Evolutionary conservation across 2,888 invertebrate genomes (phyloP), one percentile per base, ranked within the genome.

Genomic region (Cheiracanthium punctorium): DNA sequence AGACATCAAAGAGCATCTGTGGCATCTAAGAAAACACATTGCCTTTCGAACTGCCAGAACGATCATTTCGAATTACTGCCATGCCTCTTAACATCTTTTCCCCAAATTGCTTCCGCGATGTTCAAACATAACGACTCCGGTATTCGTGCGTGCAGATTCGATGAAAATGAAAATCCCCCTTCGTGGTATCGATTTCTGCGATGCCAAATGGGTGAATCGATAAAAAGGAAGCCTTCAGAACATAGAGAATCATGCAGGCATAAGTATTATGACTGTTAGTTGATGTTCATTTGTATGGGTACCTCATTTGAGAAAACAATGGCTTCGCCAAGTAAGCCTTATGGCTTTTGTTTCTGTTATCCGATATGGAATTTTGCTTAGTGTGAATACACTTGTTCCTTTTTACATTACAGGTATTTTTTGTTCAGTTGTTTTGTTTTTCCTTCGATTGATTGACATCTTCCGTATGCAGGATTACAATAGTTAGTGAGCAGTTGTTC

Each of bases 81-180:
- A 24, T 58, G 24, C 58, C 14, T 24, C 24, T 24, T 58, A 7
- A 1, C 24, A 8, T 1, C 20, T 5, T 24, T 17, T 24, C 24
- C 10, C 48, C 20, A 58, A 58, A 58, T 58, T 58, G 58, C 58
- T 24, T 58, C 58, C 67, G 4, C 33, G 20, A 67, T 20, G 32
- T 32, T 67, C 32, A 20, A 67, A n/a, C 33, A 32, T 58, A 20
- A 58, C 67, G 32, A 10, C 67, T 12, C n/a, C 28, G 65, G 67
- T 32, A 20, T n/a, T 10, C 58, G 32, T 7, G 67, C n/a, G 32
- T 58, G 58, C 58, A 20, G 20, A 24, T 58, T 58, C 81, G 82
- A 82, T 82, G 76, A 76, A 82, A 77, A 82, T 82, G 82, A 82
- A 76, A 70, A 67, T 20, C 32, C 70, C 32, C 70, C 41, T 5